Percentiles rank a stretch among this genome's conserved stretches.
Evolutionary conservation across 92 coral and sea anemone species (phyloP).

Genomic region (Bergia sp.): DNA sequence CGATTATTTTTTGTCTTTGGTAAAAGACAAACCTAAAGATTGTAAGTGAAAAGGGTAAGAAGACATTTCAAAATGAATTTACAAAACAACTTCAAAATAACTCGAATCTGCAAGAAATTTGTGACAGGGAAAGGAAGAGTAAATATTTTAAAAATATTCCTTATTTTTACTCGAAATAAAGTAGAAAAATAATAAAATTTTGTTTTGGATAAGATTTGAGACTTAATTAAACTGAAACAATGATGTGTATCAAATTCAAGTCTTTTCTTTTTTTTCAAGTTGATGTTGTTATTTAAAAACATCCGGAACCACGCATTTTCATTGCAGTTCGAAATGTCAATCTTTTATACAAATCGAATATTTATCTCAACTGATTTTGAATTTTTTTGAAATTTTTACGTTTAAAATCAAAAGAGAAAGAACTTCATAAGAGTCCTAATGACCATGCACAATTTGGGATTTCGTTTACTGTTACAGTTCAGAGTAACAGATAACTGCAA

Average conservation of each 20-base stretch:
- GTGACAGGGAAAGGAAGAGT: not conserved
- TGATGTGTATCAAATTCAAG: not conserved
- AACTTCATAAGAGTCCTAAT: not conserved
- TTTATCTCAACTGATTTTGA: not conserved
- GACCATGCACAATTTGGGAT: not conserved
- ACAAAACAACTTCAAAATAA: not conserved
- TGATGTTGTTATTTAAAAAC: slow-evolving; percentile 21
- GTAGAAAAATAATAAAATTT: slow-evolving; percentile 1
- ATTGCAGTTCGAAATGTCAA: not conserved
- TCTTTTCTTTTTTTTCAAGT: not conserved
- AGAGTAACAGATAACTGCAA: not conserved
- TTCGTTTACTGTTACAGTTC: not conserved
- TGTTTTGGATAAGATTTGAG: not conserved
- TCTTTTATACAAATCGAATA: not conserved
- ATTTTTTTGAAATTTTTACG: not conserved
- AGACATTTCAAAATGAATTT: no score
- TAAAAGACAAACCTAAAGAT: not conserved
- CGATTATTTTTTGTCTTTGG: not conserved
- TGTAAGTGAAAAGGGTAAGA: no score
- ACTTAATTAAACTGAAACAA: slow-evolving; percentile 20
- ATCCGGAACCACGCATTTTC: not conserved
- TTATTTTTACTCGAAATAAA: not conserved
- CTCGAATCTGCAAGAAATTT: not conserved
- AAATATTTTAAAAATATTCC: not conserved
- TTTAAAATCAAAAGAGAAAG: not conserved